Evolutionary conservation across 2,888 invertebrate genomes (phyloP).

Genomic region (Leptinotarsa rubiginosa): DNA sequence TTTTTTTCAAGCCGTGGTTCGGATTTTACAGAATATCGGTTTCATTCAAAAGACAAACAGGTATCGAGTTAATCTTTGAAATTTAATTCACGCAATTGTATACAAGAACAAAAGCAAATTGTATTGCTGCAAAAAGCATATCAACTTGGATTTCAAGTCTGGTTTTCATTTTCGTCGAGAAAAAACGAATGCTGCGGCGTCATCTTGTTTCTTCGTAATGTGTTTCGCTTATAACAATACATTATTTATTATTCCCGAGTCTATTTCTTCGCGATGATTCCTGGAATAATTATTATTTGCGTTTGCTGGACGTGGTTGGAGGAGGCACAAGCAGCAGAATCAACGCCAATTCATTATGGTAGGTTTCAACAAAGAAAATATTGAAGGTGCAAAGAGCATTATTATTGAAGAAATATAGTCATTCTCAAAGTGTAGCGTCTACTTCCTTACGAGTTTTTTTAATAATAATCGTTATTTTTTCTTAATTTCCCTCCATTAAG

Average conservation of each 20-base stretch:
- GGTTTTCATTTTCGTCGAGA: conserved; percentile 39
- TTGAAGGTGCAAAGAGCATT: too few species aligned
- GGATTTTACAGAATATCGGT: conserved; percentile 50
- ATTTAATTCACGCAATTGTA: conserved; percentile 57
- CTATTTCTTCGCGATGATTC: conserved; percentile 1
- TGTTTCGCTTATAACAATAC: conserved; percentile 11
- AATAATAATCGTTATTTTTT: too few species aligned
- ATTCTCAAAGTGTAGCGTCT: too few species aligned
- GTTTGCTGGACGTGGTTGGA: not conserved
- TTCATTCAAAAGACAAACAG: conserved; percentile 50
- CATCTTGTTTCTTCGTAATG: conserved; percentile 25
- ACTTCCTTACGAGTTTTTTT: too few species aligned
- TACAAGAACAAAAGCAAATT: conserved; percentile 53
- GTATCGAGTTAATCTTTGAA: conserved; percentile 56
- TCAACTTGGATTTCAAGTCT: conserved; percentile 51
- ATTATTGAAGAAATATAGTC: not conserved
- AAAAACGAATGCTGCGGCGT: conserved; percentile 19
- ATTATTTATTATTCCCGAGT: conserved; percentile 17
- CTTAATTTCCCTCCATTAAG: too few species aligned
- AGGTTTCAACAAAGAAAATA: too few species aligned
- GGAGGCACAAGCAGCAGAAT: not conserved
- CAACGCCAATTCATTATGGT: not conserved
- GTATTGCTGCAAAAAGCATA: conserved; percentile 50
- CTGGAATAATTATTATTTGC: conserved; percentile 22
- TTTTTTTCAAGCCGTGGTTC: conserved; percentile 42